These are phyloP conservation scores for Podarcis muralis DNA, from an alignment of 2,113 vertebrate species.

Conservation along the genomic window DNA sequence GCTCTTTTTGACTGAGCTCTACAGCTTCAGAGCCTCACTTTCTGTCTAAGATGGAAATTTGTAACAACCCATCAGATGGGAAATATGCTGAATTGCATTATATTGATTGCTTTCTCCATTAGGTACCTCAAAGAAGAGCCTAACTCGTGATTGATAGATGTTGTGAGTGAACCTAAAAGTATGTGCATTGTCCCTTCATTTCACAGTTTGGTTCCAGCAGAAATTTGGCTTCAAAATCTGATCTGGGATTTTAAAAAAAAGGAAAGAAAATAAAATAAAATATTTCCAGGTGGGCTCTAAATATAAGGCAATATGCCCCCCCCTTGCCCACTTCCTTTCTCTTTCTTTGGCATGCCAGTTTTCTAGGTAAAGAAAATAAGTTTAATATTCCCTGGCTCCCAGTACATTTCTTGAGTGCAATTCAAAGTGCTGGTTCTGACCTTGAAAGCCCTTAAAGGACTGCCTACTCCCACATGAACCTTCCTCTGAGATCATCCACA, in stretches of 20 bases:
- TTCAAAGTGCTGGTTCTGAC: not conserved
- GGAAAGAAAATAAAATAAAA: too few relatives aligned
- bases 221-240: not conserved
- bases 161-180: not conserved
- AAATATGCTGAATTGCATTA: slow-evolving; percentile 8
- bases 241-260: not conserved
- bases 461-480: not conserved
- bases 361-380: not conserved
- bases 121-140: not conserved
- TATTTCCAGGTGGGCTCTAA: not conserved
- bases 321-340: not conserved
- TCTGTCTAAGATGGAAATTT: slow-evolving; percentile 4
- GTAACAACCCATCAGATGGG: not conserved
- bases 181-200: not conserved
- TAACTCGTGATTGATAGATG: not conserved
- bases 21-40: not conserved
- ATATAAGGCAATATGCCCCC: too few relatives aligned
- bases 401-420: not conserved
- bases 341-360: not conserved
- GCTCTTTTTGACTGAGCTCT: not conserved
- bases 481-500: not conserved
- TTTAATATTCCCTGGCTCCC: not conserved
- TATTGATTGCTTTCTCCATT: not conserved
- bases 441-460: not conserved
- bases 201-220: not conserved